phyloP scores from a whole-genome alignment of 1,140 invertebrate genomes.

The Phortica variegata region DNA sequence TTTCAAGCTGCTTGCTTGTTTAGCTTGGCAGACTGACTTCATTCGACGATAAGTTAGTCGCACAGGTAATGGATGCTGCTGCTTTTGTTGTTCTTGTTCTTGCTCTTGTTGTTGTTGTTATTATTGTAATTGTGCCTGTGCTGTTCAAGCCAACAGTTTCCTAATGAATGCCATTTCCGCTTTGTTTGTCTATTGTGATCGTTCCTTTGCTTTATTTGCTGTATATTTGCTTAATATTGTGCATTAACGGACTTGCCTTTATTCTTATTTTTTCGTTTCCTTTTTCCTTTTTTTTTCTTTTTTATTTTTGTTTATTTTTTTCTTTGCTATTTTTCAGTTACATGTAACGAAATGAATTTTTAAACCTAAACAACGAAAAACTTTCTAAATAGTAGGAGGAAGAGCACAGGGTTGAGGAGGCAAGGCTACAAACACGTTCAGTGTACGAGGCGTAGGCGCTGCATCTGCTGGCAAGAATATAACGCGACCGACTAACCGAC shows the following conservation, averaged over 20 bases:
- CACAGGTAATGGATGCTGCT: background rate
- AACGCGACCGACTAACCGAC: no score
- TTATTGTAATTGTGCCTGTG: no score
- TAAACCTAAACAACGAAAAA: conserved; percentile 20
- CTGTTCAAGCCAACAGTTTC: no score
- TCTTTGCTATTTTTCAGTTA: conserved; percentile 36
- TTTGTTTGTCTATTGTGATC: conserved; percentile 28
- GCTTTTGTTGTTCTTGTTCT: no score
- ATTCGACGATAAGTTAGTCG: background rate
- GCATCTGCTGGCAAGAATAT: no score
- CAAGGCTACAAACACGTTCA: background rate
- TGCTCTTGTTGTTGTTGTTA: no score
- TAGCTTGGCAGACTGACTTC: no score
- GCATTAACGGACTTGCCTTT: no score
- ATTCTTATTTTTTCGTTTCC: no score
- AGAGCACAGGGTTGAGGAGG: conserved; percentile 9
- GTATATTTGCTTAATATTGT: no score
- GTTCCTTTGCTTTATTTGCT: no score
- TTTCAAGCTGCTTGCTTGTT: background rate
- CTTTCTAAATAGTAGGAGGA: conserved; percentile 25
- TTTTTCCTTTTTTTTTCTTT: conserved; percentile 28
- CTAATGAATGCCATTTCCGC: conserved; percentile 29
- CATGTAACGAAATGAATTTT: conserved; percentile 37
- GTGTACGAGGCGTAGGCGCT: background rate
- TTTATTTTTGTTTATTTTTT: conserved; percentile 16